phyloP scores from a whole-genome alignment of 2,113 vertebrate genomes.

The Sebastes schlegelii region DNA sequence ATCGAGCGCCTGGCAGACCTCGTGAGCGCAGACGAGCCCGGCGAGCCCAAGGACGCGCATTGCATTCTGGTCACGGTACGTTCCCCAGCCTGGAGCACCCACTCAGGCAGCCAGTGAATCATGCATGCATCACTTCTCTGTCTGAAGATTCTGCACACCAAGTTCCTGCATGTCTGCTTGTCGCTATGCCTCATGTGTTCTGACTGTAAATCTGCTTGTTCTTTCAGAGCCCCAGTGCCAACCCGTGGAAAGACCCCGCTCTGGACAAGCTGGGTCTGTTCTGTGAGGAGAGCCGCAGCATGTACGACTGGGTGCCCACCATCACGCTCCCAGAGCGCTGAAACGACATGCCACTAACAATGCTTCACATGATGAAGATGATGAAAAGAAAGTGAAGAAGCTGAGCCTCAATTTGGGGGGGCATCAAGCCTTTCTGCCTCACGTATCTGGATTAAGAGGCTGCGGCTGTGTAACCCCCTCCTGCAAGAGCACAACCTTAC shows the following conservation, averaged over 20 bases:
- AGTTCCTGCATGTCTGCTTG: slow-evolving; percentile 11
- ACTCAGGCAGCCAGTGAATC: slow-evolving; percentile 59
- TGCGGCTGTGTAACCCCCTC: slow-evolving; percentile 64
- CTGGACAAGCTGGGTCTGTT: slow-evolving; percentile 92
- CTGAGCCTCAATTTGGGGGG: slow-evolving; percentile 80
- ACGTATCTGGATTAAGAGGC: slow-evolving; percentile 81
- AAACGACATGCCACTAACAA: slow-evolving; percentile 32
- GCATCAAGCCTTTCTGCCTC: slow-evolving; percentile 81
- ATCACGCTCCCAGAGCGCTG: slow-evolving; percentile 94
- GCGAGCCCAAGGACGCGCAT: slow-evolving; percentile 92
- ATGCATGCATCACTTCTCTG: slow-evolving; percentile 48
- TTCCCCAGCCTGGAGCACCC: slow-evolving; percentile 38
- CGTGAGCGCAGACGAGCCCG: slow-evolving; percentile 88
- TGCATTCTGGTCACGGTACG: slow-evolving; percentile 98
- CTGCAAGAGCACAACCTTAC: slow-evolving; percentile 47
- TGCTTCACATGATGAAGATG: slow-evolving; percentile 62
- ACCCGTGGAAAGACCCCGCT: slow-evolving; percentile 92
- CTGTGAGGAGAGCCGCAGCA: slow-evolving; percentile 93
- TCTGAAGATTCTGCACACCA: slow-evolving; percentile 17
- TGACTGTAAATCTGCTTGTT: slow-evolving; percentile 20
- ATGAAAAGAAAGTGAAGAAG: slow-evolving; percentile 77
- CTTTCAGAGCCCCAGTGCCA: slow-evolving; percentile 90
- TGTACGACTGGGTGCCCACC: slow-evolving; percentile 95
- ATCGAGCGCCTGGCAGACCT: slow-evolving; percentile 90
- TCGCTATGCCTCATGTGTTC: not conserved